A percentile compares a stretch with the other conserved stretches of the same genome.
These are phyloP conservation scores for Odontamblyopus lacepedii DNA, from an alignment of 2,797 vertebrate species.

Conservation along the genomic window DNA sequence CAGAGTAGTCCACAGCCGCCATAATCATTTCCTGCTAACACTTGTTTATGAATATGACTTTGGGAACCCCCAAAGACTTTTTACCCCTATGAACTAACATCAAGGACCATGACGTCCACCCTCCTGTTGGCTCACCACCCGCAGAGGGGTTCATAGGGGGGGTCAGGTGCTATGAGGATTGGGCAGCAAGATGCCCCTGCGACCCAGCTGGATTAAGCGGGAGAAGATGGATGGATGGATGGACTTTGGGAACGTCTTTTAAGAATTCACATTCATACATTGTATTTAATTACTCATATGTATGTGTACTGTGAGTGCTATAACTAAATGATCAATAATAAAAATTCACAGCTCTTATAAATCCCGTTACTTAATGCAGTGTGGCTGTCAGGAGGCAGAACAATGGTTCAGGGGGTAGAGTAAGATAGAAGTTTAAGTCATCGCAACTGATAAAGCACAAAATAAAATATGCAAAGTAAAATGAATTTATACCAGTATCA, in stretches of 20 bases:
- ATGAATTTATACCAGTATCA: conserved; percentile 56
- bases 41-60: not conserved
- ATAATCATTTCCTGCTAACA: not conserved
- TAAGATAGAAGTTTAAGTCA: not conserved
- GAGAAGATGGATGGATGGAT: too few relatives aligned
- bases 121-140: too few relatives aligned
- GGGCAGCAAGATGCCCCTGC: too few relatives aligned
- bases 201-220: too few relatives aligned
- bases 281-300: not conserved
- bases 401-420: not conserved
- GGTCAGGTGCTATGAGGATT: too few relatives aligned
- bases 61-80: not conserved
- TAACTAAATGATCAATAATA: not conserved
- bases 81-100: too few relatives aligned
- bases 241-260: not conserved
- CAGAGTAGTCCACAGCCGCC: conserved; percentile 6
- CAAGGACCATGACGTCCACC: too few relatives aligned
- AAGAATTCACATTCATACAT: not conserved
- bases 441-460: not conserved
- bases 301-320: not conserved
- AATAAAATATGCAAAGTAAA: conserved; percentile 23
- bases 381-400: not conserved
- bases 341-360: not conserved
- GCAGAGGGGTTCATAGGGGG: too few relatives aligned
- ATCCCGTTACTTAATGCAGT: not conserved